Base-by-base conservation (phyloP, 2,797 vertebrate species). In the Acrossocheilus fasciatus region DNA sequence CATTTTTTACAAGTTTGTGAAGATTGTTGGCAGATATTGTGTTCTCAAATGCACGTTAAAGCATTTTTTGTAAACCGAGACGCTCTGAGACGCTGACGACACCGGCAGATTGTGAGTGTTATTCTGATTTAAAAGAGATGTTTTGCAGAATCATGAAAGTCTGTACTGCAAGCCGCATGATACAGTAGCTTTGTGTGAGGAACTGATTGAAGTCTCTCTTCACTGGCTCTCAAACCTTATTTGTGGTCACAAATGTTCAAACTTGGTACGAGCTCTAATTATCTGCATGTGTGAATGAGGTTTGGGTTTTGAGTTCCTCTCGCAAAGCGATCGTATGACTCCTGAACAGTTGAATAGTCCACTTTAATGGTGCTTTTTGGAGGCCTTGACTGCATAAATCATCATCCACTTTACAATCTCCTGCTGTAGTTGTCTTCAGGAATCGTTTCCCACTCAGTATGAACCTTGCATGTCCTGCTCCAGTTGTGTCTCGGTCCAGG, bases 401-500 rank as follows among this genome's bases (percentile, higher is more conserved):
- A 68, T 54, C 54, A 15, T 74, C 39, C 43, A 18, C 17, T 45
- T 81, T 12, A 34, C 23, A 69, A 15, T 84, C 36, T 68, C 2
- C 57, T 47, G 39, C n/a, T 64, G 47, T 34, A 81, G 26, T 52
- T 23, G n/a, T 6, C 4, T 47, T 81, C 15, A 2, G 43, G 17
- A 45, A 39, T 54, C 1, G 17, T 68, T 41, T 36, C 45, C 43
- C 30, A 1, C 47, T 86, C 59, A 83, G 66, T 79, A 23, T 87
- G 86, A 85, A 83, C 47, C 57, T 54, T 70, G 50, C n/a, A 72
- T 30, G 82, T 39, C 15, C 20, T 76, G 41, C 64, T 68, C 39
- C 43, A 50, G 66, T 73, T 72, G 81, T 47, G 3, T 39, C 23
- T 26, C 2, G 14, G 17, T 59, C 54, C 43, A 84, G 72, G 75